phyloP scores from a whole-genome alignment of 2,888 invertebrate species.

The Eilema caniola region DNA sequence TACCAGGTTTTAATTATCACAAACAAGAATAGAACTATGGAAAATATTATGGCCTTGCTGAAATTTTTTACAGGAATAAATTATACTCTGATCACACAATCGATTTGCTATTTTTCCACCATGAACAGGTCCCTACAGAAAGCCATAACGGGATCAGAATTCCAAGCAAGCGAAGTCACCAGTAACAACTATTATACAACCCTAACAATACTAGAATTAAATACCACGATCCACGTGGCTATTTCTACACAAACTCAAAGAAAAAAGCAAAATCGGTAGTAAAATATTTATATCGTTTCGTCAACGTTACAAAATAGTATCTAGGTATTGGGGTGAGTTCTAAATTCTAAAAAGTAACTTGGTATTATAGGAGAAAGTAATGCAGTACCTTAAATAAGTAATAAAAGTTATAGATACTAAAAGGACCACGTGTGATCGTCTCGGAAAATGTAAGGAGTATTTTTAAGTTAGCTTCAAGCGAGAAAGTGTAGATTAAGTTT shows the following conservation, averaged over 20 bases:
- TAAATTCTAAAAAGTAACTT: not conserved
- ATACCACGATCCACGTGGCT: constrained; percentile 26
- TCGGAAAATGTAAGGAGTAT: not conserved
- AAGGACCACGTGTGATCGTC: constrained; percentile 13
- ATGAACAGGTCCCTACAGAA: too few relatives aligned
- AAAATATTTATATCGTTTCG: constrained; percentile 21
- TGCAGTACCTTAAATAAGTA: not conserved
- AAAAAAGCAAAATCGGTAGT: constrained; percentile 25
- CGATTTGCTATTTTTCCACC: too few relatives aligned
- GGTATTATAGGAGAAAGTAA: not conserved
- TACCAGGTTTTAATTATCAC: not conserved
- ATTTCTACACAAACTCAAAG: constrained; percentile 22
- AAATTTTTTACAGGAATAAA: too few relatives aligned
- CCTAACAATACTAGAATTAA: constrained; percentile 15
- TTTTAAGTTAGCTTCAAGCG: constrained; percentile 3
- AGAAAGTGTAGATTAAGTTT: not conserved
- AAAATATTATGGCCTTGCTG: too few relatives aligned
- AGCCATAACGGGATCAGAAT: too few relatives aligned
- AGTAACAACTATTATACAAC: constrained; percentile 10
- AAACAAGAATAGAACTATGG: too few relatives aligned
- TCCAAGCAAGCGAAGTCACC: too few relatives aligned
- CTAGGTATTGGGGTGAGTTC: not conserved
- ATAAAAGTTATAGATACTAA: constrained; percentile 13
- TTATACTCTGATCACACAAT: too few relatives aligned
- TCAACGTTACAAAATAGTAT: constrained; percentile 20